Conservation (phyloP, 2,888 invertebrate genomes). For the Patella pellucida region DNA sequence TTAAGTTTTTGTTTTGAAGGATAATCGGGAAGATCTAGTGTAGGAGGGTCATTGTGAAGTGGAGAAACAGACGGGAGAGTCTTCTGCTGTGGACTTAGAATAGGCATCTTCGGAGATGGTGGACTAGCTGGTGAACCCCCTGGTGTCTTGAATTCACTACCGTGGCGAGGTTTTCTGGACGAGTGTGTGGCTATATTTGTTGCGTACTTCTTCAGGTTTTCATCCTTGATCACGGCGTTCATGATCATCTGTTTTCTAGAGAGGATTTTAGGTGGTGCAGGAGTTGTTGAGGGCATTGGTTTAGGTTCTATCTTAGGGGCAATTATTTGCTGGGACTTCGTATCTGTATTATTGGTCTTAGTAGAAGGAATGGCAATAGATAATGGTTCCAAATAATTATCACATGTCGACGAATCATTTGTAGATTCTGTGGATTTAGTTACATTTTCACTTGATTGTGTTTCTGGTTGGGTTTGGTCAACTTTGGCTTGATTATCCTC, state of each 20-base stretch:
- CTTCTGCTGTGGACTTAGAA: constrained; percentile 61
- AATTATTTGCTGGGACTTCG: constrained; percentile 1
- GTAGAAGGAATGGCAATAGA: constrained; percentile 27
- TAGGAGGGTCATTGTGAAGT: constrained; percentile 53
- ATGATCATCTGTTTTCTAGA: constrained; percentile 56
- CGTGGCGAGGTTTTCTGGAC: constrained; percentile 21
- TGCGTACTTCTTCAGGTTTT: constrained; percentile 49
- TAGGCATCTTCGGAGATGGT: constrained; percentile 65
- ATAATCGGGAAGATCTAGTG: constrained; percentile 43
- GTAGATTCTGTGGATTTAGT: neutral
- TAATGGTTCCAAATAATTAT: constrained; percentile 24
- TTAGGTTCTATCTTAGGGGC: neutral
- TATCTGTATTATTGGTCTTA: constrained; percentile 2
- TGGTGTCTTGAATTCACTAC: constrained; percentile 19
- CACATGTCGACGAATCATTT: constrained; percentile 9
- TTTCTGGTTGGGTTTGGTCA: neutral
- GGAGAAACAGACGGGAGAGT: constrained; percentile 39
- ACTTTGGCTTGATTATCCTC: neutral
- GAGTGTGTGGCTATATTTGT: constrained; percentile 19
- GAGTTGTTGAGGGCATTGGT: constrained; percentile 11
- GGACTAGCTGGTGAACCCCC: constrained; percentile 40
- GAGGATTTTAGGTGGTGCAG: constrained; percentile 26
- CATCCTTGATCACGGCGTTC: constrained; percentile 51
- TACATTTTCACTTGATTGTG: too few species aligned
- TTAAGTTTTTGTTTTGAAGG: constrained; percentile 22